phyloP scores from a whole-genome alignment of 2,888 invertebrate species.

The Microctonus aethiopoides region DNA sequence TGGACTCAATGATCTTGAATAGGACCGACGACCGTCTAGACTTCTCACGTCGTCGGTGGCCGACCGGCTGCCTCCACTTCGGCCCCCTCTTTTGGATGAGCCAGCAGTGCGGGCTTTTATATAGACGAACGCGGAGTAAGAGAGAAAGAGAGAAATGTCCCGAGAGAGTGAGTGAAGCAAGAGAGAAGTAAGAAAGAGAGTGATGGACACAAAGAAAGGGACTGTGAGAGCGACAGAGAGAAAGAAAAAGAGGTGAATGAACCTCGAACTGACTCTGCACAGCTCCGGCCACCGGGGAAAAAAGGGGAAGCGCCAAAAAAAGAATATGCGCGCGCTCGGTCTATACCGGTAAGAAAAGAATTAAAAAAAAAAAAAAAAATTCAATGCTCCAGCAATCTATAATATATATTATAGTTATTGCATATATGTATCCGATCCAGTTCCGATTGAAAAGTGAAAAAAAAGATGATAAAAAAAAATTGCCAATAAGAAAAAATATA shows the following conservation, averaged over 20 bases:
- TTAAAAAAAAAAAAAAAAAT: conserved; percentile 36
- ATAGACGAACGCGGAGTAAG: conserved; percentile 28
- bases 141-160: conserved; percentile 11
- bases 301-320: conserved; percentile 53
- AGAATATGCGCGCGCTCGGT: conserved; percentile 33
- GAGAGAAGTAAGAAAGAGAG: background rate
- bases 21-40: conserved; percentile 40
- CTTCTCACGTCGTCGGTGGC: conserved; percentile 11
- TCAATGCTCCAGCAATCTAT: conserved; percentile 29
- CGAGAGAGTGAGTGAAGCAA: background rate
- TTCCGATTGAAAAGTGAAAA: background rate
- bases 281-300: conserved; percentile 37
- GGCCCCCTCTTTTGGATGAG: conserved; percentile 20
- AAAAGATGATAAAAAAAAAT: background rate
- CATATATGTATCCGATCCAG: background rate
- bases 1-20: conserved; percentile 45
- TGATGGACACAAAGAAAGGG: conserved; percentile 19
- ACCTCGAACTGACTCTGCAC: conserved; percentile 61
- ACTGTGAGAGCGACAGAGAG: conserved; percentile 42
- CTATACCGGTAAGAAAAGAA: conserved; percentile 22
- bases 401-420: background rate
- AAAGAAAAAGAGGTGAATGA: conserved; percentile 63
- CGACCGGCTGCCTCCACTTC: background rate
- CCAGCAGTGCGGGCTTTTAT: conserved; percentile 18
- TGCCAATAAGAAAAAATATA: background rate